Evolutionary conservation across 2,113 vertebrate species (phyloP), one percentile per base, ranked within the genome.

Genomic region (Erythrolamprus reginae): DNA sequence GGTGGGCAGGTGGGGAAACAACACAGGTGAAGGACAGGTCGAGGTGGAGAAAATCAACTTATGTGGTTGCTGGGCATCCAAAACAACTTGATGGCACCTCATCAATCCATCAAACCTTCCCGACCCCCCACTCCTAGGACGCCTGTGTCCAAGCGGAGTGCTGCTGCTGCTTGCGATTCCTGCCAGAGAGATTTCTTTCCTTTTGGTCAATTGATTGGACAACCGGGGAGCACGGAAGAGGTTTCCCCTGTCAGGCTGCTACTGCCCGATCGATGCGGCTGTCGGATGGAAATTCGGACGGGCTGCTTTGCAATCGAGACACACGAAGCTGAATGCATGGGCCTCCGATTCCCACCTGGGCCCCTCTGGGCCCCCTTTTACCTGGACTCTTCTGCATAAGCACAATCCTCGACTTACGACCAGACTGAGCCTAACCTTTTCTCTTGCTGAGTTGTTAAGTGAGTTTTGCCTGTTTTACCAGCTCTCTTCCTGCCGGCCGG

Each of bases 111-210:
- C 65, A 7, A 10, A 1, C 19, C 17, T 15, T 15, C 19, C 52
- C 17, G 1, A 21, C 86, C 8, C 42, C 6, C 17, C 2, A 24
- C 38, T 0, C 1, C 4, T 0, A 33, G 5, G 33, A 7, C 1
- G 52, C n/a, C 38, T 2, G 12, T 12, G 65, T 28, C 17, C n/a
- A 45, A 82, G 47, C 3, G 9, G 45, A 13, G 10, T 10, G 28
- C 58, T 15, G 21, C 17, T 10, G 28, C 58, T 15, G 15, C 7
- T 77, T 4, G 24, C 12, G 47, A 13, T 47, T 28, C 10, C 38
- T 70, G 24, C 28, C 89, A n/a, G 23, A 24, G 4, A 2, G 3
- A 55, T 55, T 23, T 33, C 61, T 28, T 77, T 53, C 89, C 28
- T 2, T 77, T 53, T 3, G 5, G 47, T 5, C 19, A 38, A 38